These are phyloP conservation scores for Malaclemys terrapin DNA, from an alignment of 2,113 vertebrate species.

Conservation along the genomic window DNA sequence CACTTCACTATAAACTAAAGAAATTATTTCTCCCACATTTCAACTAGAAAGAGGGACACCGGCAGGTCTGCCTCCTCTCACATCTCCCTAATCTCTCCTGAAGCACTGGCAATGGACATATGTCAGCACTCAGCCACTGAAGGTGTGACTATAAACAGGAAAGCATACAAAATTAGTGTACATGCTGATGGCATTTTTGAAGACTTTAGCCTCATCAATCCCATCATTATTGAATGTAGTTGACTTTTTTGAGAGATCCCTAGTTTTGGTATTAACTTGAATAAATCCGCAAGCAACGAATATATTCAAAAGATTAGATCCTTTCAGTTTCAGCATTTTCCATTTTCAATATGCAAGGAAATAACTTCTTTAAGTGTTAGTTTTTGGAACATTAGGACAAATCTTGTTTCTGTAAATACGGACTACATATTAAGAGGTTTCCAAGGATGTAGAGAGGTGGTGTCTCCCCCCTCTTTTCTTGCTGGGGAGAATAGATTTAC, in stretches of 20 bases:
- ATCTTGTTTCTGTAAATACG: background rate
- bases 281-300: background rate
- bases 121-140: background rate
- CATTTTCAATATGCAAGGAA: background rate
- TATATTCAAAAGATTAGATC: background rate
- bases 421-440: no score
- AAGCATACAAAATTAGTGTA: background rate
- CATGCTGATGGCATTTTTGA: background rate
- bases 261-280: background rate
- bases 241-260: background rate
- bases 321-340: background rate
- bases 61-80: background rate
- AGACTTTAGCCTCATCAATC: background rate
- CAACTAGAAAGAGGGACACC: background rate
- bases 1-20: background rate
- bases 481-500: no score
- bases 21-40: background rate
- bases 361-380: background rate
- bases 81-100: background rate
- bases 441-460: no score
- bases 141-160: background rate
- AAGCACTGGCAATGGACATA: background rate
- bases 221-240: background rate
- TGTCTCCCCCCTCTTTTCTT: no score
- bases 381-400: background rate